phyloP scores from a whole-genome alignment of 2,797 vertebrate genomes.

The Babyrousa celebensis region DNA sequence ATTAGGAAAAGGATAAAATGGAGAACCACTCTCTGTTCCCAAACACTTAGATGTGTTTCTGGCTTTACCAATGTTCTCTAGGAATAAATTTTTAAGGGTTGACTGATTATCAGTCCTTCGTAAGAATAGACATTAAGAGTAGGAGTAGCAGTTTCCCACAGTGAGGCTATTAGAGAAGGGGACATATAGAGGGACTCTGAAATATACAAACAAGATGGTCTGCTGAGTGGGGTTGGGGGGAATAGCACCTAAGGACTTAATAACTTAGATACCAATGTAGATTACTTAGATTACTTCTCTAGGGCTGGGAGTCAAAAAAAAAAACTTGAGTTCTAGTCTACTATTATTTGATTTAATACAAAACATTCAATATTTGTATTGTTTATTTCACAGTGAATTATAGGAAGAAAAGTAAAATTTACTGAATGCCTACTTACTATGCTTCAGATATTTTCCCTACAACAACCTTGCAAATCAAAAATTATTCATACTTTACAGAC shows the following conservation, averaged over 20 bases:
- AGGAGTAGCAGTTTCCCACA: background rate
- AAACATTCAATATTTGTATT: constrained; percentile 52
- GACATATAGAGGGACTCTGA: background rate
- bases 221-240: background rate
- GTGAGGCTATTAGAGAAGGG: background rate
- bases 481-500: background rate
- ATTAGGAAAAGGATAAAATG: constrained; percentile 17
- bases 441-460: constrained; percentile 36
- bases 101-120: background rate
- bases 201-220: background rate
- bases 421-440: background rate
- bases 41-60: constrained; percentile 25
- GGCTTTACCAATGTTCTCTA: constrained; percentile 19
- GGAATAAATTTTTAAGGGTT: constrained; percentile 43
- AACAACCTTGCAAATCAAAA: constrained; percentile 27
- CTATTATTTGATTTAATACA: background rate
- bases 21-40: background rate
- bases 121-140: background rate
- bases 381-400: background rate
- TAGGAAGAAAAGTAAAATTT: constrained; percentile 25
- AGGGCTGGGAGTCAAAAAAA: background rate
- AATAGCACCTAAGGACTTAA: background rate
- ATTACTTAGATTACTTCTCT: constrained; percentile 16
- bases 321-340: background rate
- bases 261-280: background rate